Percentiles rank a stretch among this genome's conserved stretches.
phyloP scores from a whole-genome alignment of 2,797 vertebrate species.

The Takifugu rubripes region DNA sequence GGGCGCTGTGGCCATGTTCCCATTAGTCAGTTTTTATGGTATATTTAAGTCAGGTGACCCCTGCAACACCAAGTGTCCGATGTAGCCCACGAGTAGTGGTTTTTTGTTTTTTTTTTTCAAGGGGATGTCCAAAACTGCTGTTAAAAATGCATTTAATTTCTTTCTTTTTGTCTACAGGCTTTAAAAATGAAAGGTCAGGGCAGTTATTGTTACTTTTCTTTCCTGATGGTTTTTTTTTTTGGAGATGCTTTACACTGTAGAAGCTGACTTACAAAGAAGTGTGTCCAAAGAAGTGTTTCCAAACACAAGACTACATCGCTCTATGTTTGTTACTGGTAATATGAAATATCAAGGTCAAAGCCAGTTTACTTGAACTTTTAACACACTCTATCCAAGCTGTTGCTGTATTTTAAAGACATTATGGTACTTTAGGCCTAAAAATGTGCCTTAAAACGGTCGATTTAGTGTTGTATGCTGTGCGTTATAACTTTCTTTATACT shows the following conservation, averaged over 20 bases:
- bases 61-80: constrained; percentile 76
- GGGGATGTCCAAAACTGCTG: constrained; percentile 13
- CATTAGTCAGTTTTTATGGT: constrained; percentile 75
- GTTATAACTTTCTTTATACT: constrained; percentile 12
- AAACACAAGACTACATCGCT: no score
- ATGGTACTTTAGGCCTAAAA: constrained; percentile 26
- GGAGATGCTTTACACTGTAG: not conserved
- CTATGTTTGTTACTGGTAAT: no score
- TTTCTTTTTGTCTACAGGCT: constrained; percentile 24
- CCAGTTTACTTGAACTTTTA: constrained; percentile 49
- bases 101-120: not conserved
- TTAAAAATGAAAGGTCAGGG: constrained; percentile 15
- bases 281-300: no score
- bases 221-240: not conserved
- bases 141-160: constrained; percentile 12
- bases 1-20: constrained; percentile 81
- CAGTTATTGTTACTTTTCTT: not conserved
- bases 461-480: not conserved
- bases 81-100: constrained; percentile 23
- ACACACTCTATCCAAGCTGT: constrained; percentile 8
- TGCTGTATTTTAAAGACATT: constrained; percentile 4
- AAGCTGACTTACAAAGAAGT: not conserved
- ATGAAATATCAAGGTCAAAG: constrained; percentile 15
- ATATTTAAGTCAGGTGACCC: constrained; percentile 78
- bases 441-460: constrained; percentile 44